Conservation (phyloP, 2,888 invertebrate species). For the Drosophila setosimentum region DNA sequence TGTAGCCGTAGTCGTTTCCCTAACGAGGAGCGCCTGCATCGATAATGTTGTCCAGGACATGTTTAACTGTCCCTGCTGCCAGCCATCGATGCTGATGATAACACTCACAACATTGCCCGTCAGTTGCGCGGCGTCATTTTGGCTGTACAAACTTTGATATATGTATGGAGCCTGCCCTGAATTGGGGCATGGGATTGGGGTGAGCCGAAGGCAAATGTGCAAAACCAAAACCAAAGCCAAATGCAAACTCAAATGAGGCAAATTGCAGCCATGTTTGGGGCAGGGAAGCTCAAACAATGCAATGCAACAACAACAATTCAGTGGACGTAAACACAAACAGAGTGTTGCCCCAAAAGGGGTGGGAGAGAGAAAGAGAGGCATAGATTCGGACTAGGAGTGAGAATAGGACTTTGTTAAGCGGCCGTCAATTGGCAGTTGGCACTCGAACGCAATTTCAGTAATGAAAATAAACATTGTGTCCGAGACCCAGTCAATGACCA, state of each 20-base stretch:
- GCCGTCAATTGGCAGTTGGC: conserved; percentile 70
- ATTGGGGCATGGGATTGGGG: conserved; percentile 10
- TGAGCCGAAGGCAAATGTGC: conserved; percentile 67
- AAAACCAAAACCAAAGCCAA: conserved; percentile 67
- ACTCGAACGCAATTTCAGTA: conserved; percentile 82
- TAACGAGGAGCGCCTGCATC: conserved; percentile 58
- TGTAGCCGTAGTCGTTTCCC: conserved; percentile 9
- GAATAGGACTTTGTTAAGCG: conserved; percentile 33
- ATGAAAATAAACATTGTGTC: conserved; percentile 77
- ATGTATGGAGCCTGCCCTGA: conserved; percentile 25
- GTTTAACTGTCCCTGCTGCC: conserved; percentile 51
- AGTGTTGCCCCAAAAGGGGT: conserved; percentile 21
- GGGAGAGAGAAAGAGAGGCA: neutral
- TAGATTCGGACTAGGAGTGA: conserved; percentile 11
- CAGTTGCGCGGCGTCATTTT: conserved; percentile 66
- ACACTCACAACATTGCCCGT: conserved; percentile 74
- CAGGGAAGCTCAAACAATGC: conserved; percentile 55
- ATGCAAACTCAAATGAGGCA: conserved; percentile 76
- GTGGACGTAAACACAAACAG: conserved; percentile 70
- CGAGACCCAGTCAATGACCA: conserved; percentile 42
- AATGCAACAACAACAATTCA: conserved; percentile 42
- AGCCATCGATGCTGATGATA: conserved; percentile 60
- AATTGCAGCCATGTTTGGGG: conserved; percentile 63
- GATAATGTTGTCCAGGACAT: conserved; percentile 66
- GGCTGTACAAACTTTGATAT: conserved; percentile 81